Conservation (phyloP, 2,797 vertebrate genomes). For the Aldrovandia affinis region DNA sequence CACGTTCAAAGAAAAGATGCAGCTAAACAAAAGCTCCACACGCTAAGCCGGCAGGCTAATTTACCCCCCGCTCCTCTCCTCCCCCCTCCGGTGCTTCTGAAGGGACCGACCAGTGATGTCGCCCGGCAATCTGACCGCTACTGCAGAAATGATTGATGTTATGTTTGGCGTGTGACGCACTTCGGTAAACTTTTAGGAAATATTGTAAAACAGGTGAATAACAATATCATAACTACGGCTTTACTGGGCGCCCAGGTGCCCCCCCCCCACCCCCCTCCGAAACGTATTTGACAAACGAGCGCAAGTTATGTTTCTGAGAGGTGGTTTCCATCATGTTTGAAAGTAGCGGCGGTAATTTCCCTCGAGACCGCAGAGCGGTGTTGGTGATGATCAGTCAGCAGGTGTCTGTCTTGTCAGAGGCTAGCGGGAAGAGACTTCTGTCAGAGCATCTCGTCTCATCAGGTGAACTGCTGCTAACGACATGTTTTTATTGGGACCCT, state of each 20-base stretch:
- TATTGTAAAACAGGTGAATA: not conserved
- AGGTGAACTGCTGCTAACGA: conserved; percentile 10
- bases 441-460: not conserved
- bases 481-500: not conserved
- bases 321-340: conserved; percentile 14
- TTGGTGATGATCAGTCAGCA: conserved; percentile 10
- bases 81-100: not conserved
- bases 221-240: not conserved
- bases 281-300: conserved; percentile 6
- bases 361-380: not conserved
- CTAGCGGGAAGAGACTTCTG: not conserved
- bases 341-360: conserved; percentile 5
- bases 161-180: not conserved
- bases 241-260: not conserved
- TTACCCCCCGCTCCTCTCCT: not conserved
- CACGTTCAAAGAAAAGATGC: not conserved
- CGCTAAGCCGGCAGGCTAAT: not conserved
- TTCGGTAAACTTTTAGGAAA: not conserved
- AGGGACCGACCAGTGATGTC: not conserved
- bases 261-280: not conserved
- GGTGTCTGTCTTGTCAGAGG: not conserved
- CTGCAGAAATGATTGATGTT: not conserved
- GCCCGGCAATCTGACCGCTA: not conserved
- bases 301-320: conserved; percentile 3
- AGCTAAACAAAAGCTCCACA: not conserved